These are phyloP conservation scores for Corynorhinus townsendii DNA, from an alignment of 2,113 vertebrate genomes.

Conservation along the genomic window DNA sequence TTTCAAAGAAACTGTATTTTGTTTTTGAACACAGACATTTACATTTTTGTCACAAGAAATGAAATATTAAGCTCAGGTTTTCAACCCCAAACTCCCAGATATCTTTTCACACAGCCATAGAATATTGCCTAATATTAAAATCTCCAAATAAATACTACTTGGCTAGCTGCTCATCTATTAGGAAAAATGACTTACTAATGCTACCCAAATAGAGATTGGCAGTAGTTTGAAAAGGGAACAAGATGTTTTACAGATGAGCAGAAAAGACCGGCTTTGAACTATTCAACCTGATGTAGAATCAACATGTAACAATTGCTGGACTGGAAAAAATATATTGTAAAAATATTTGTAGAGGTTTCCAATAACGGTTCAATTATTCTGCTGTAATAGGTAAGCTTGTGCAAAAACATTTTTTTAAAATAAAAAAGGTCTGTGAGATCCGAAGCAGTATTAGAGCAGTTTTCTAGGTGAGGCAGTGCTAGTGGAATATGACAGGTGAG, in stretches of 20 bases:
- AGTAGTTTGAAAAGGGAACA: slow-evolving; percentile 43
- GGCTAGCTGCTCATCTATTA: slow-evolving; percentile 39
- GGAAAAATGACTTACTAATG: slow-evolving; percentile 37
- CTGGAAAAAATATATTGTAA: slow-evolving; percentile 65
- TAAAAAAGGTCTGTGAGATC: slow-evolving; percentile 51
- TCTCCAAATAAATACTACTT: slow-evolving; percentile 42
- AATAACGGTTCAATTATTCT: slow-evolving; percentile 74
- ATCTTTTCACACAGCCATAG: background rate
- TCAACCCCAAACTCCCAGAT: background rate
- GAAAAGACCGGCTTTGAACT: slow-evolving; percentile 38
- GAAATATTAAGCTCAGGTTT: slow-evolving; percentile 42
- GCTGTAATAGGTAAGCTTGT: slow-evolving; percentile 64
- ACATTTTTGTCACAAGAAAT: slow-evolving; percentile 43
- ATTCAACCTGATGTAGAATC: slow-evolving; percentile 62
- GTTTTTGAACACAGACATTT: slow-evolving; percentile 19
- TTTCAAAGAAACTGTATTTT: slow-evolving; percentile 32
- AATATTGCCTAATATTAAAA: slow-evolving; percentile 47
- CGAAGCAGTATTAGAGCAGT: slow-evolving; percentile 72
- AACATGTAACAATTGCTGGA: slow-evolving; percentile 52
- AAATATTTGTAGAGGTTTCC: slow-evolving; percentile 63
- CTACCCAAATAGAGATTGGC: slow-evolving; percentile 37
- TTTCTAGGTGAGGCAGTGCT: slow-evolving; percentile 77
- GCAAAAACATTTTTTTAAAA: background rate
- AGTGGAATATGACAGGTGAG: slow-evolving; percentile 77
- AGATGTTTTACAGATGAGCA: slow-evolving; percentile 47